A percentile compares a stretch with the other conserved stretches of the same genome.
Evolutionary conservation across 2,888 invertebrate species (phyloP).

Genomic region (Pseudanteris insignis): DNA sequence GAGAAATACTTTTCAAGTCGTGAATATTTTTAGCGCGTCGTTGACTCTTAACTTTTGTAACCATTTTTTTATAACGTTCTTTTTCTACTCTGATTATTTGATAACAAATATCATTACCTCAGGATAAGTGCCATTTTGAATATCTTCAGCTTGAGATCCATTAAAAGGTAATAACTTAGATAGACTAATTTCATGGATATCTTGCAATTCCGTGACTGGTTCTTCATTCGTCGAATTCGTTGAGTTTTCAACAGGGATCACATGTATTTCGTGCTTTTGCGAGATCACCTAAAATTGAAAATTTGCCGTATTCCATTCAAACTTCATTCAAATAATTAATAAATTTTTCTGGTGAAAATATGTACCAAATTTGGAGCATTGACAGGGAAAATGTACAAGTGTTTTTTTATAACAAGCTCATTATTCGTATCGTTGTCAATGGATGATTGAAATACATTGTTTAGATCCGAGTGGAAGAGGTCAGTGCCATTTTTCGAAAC

Average conservation of each 20-base stretch:
- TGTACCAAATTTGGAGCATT: slow-evolving; percentile 39
- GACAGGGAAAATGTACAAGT: slow-evolving; percentile 35
- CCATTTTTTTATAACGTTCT: too few relatives aligned
- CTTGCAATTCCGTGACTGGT: slow-evolving; percentile 30
- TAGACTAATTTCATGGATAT: slow-evolving; percentile 29
- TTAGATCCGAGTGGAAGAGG: slow-evolving; percentile 9
- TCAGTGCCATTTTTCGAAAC: slow-evolving; percentile 20
- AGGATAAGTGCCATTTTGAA: slow-evolving; percentile 5
- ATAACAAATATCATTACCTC: too few relatives aligned
- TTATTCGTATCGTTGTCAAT: slow-evolving; percentile 12
- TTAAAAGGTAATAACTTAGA: slow-evolving; percentile 28
- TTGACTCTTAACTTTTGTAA: too few relatives aligned
- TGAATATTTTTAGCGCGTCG: too few relatives aligned
- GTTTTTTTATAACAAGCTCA: slow-evolving; percentile 27
- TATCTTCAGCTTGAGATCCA: neutral
- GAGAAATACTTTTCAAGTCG: too few relatives aligned
- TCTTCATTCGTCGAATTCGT: slow-evolving; percentile 22
- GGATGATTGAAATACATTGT: slow-evolving; percentile 11
- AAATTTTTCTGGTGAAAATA: too few relatives aligned
- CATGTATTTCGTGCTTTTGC: slow-evolving; percentile 39
- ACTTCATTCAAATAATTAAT: too few relatives aligned
- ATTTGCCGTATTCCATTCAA: too few relatives aligned
- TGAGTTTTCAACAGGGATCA: slow-evolving; percentile 17
- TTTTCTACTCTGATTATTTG: too few relatives aligned
- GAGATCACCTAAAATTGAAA: slow-evolving; percentile 30